A percentile compares a stretch with the other conserved stretches of the same genome.
These are phyloP conservation scores for Callipepla squamata DNA, from an alignment of 2,113 vertebrate genomes.

Conservation along the genomic window DNA sequence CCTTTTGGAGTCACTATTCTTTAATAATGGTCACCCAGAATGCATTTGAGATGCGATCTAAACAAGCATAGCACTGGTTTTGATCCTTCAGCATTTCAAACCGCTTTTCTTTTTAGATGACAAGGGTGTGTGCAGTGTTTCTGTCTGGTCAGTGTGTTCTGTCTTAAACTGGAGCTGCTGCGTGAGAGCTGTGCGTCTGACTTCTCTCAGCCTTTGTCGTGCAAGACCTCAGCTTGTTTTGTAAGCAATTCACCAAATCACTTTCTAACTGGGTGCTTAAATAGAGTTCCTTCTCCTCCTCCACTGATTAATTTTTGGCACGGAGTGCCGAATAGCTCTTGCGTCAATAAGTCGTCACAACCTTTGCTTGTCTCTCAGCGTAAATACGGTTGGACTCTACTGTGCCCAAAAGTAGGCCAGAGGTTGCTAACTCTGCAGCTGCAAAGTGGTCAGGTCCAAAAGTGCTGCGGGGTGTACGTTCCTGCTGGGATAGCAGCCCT, in stretches of 20 bases:
- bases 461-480: not conserved
- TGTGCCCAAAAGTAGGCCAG: conserved; percentile 49
- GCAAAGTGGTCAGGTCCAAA: not conserved
- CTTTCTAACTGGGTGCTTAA: conserved; percentile 52
- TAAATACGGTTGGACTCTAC: conserved; percentile 72
- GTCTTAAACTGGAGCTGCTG: not conserved
- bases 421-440: conserved; percentile 46
- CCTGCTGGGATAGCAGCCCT: not conserved
- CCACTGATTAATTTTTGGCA: conserved; percentile 75
- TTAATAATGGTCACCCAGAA: not conserved
- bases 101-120: not conserved
- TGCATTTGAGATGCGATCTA: not conserved
- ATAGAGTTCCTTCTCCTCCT: conserved; percentile 70
- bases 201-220: not conserved
- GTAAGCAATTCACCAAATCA: not conserved
- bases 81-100: too few species aligned
- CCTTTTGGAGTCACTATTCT: not conserved
- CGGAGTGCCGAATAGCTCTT: conserved; percentile 62
- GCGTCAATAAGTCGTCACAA: conserved; percentile 79
- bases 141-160: not conserved
- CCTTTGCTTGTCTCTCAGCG: conserved; percentile 64
- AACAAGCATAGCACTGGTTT: not conserved
- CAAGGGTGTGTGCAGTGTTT: not conserved
- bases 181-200: not conserved
- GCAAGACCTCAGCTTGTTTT: conserved; percentile 27